Percentiles rank a stretch among this genome's conserved stretches.
Evolutionary conservation across 2,888 invertebrate species (phyloP).

Genomic region (Drosophila trichaetosa): DNA sequence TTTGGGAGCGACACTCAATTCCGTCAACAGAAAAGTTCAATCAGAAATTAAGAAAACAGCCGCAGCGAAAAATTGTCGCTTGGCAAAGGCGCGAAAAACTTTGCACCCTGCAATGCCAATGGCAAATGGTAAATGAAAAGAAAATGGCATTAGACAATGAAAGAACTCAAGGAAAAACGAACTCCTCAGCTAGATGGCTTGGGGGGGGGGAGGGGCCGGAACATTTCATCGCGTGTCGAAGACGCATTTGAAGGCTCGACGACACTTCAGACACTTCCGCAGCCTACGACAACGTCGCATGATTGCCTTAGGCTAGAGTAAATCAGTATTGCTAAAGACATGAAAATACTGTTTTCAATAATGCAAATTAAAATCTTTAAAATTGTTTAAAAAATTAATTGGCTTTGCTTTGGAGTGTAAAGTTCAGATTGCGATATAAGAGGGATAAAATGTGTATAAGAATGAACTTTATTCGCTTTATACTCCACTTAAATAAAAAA

Average conservation of each 20-base stretch:
- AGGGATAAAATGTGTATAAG: neutral
- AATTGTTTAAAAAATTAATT: neutral
- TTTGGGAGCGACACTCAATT: conserved; percentile 53
- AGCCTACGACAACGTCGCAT: conserved; percentile 21
- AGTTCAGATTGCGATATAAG: neutral
- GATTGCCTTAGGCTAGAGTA: neutral
- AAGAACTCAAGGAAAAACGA: conserved; percentile 32
- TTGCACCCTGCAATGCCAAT: conserved; percentile 31
- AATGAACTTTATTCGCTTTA: neutral
- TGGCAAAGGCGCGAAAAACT: conserved; percentile 64
- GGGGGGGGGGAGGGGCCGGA: conserved; percentile 10
- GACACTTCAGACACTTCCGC: conserved; percentile 74
- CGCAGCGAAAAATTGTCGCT: conserved; percentile 69
- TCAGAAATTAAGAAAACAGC: conserved; percentile 81
- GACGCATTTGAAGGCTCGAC: conserved; percentile 71
- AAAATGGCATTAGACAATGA: conserved; percentile 69
- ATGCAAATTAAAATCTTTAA: conserved; percentile 35
- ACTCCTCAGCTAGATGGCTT: conserved; percentile 7
- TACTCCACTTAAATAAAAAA: neutral
- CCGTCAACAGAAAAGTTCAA: conserved; percentile 81
- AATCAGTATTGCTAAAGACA: conserved; percentile 7
- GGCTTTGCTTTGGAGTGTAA: no score
- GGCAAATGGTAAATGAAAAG: conserved; percentile 49
- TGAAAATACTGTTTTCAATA: conserved; percentile 5
- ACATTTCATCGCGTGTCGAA: conserved; percentile 70